These are phyloP conservation scores for Hyles lineata DNA, from an alignment of 2,888 invertebrate species.

Conservation along the genomic window DNA sequence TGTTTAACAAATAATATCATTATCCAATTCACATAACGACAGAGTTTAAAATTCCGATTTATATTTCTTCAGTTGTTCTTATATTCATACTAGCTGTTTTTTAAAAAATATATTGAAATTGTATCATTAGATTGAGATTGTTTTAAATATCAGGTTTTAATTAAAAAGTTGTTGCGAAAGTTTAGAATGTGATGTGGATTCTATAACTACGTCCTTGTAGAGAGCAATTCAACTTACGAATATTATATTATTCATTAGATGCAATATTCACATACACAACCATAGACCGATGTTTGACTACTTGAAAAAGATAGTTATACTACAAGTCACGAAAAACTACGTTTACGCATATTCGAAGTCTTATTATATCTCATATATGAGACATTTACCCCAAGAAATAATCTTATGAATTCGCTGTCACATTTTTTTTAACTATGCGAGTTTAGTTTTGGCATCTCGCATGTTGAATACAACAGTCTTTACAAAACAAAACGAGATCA, in stretches of 20 bases:
- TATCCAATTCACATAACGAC: neutral
- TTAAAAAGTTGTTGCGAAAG: neutral
- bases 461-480: constrained; percentile 7
- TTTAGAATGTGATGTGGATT: too few relatives aligned
- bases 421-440: neutral
- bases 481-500: constrained; percentile 12
- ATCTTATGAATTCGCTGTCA: neutral
- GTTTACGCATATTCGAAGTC: neutral
- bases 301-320: neutral
- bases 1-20: neutral
- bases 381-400: neutral
- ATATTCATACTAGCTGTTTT: neutral
- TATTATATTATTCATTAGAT: neutral
- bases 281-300: neutral
- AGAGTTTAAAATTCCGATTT: neutral
- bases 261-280: neutral
- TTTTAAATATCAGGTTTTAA: neutral
- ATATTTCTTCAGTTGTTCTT: neutral
- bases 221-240: constrained; percentile 1
- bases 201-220: neutral
- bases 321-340: neutral
- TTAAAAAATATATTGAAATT: neutral
- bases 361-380: neutral
- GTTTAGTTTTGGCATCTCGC: neutral
- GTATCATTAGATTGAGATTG: neutral